Base-by-base conservation (phyloP, 2,888 invertebrate genomes). In the Tinea pellionella region DNA sequence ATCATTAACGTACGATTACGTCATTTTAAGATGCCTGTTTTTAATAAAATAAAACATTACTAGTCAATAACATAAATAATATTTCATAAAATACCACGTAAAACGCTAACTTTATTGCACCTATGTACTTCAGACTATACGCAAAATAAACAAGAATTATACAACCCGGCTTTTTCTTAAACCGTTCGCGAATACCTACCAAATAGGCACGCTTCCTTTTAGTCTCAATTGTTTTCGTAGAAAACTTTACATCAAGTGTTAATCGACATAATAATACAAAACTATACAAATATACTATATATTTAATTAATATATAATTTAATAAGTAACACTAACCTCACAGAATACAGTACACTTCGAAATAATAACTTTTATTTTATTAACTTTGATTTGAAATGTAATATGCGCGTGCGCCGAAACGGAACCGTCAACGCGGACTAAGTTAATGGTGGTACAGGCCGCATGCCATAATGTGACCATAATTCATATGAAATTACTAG, bases 391-490 rank as follows among this genome's bases (percentile, higher is more conserved):
- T 37, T 9, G 2, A n/a, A 37, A 24, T n/a, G n/a, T n/a, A n/a
- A 9, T 37, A 37, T n/a, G n/a, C 37, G 9, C 37, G 37, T 9
- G 37, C 37, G 3, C 9, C 37, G 1, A 37, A 37, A 2, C n/a
- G 11, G 9, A 9, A 37, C 9, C n/a, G n/a, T 37, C 37, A 37
- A 37, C 37, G 9, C 37, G 37, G 42, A 59, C 59, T 59, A 59
- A 59, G 42, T 42, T 59, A 37, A 42, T 42, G 37, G 37, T n/a
- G 41, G 47, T 57, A 51, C 60, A 8, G 53, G 41, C 64, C 66
- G 65, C 64, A 66, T 66, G 63, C 66, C 66, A 62, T 62, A 55
- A 51, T 55, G 64, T 63, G 63, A 61, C 66, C 63, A 64, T 42
- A 41, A 47, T 53, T 62, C 24, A 53, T 53, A 16, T 2, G 24